Percentiles rank a stretch among this genome's conserved stretches.
Evolutionary conservation across 1,140 invertebrate species (phyloP).

Genomic region (Heliconius himera): DNA sequence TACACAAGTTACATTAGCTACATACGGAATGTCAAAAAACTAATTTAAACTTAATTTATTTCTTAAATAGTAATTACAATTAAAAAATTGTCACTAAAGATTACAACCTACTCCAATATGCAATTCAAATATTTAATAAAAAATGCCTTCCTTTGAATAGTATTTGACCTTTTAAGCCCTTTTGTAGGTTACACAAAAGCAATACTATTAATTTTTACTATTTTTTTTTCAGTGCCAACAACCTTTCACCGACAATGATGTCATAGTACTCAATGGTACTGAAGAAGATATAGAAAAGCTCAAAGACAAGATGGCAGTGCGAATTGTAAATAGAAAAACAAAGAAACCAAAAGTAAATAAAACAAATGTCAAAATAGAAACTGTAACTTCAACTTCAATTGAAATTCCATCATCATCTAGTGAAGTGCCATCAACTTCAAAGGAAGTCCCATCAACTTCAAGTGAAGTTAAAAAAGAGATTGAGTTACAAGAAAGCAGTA

Average conservation of each 20-base stretch:
- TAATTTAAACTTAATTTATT: too few relatives aligned
- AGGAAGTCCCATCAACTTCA: conserved; percentile 33
- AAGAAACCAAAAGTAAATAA: conserved; percentile 83
- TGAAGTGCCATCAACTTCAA: conserved; percentile 28
- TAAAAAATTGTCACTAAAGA: too few relatives aligned
- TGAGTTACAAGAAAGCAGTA: conserved; percentile 43
- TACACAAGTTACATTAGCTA: too few relatives aligned
- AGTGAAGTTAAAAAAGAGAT: conserved; percentile 42
- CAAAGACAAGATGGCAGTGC: conserved; percentile 84
- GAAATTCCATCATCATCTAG: conserved; percentile 44
- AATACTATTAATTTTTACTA: too few relatives aligned
- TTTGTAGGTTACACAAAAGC: too few relatives aligned
- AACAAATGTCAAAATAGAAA: conserved; percentile 51
- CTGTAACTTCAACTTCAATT: conserved; percentile 34
- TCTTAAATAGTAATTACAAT: too few relatives aligned
- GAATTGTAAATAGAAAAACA: conserved; percentile 86
- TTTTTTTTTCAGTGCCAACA: conserved; percentile 87
- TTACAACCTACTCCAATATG: too few relatives aligned
- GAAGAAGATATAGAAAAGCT: conserved; percentile 90
- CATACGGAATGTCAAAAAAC: too few relatives aligned
- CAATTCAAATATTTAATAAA: too few relatives aligned
- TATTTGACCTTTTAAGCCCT: too few relatives aligned
- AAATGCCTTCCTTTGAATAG: too few relatives aligned
- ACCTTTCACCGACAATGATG: conserved; percentile 88
- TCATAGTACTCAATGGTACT: conserved; percentile 93